Evolutionary conservation across 2,113 vertebrate genomes (phyloP), one percentile per base, ranked within the genome.

Genomic region (Phaethon lepturus): DNA sequence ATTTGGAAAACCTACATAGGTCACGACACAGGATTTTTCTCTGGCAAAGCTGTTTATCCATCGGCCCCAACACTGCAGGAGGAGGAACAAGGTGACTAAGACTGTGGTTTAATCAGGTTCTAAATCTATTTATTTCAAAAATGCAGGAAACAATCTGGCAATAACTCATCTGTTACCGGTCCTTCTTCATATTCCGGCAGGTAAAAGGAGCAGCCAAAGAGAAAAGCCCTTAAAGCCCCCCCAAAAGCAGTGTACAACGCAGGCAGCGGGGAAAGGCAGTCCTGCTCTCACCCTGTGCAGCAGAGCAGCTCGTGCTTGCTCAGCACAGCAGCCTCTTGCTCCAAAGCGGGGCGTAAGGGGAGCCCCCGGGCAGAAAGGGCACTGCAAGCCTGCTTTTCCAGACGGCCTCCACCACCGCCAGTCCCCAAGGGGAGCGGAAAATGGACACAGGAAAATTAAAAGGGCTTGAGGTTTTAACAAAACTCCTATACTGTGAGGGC

Each of bases 201-300:
- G 22, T 13, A 6, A 62, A 90, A 77, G 42, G 33, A 77, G 5
- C 35, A 82, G 35, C 15, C 7, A 3, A 67, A 80, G 7, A 52
- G 12, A 67, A 56, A 86, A 82, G 17, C 13, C 20, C 24, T 42
- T 20, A 29, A 58, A 17, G 10, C 1, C 10, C 17, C 22, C 19
- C 7, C 8, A 6, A 49, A 73, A 26, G 6, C 10, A 33, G 4
- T 0, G 1, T 17, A 50, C n/a, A 17, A 8, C 0, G 2, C 24
- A 28, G 20, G 19, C n/a, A n/a, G 35, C 0, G 28, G 20, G 12
- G 52, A 86, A 73, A 38, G 24, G 23, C 10, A 35, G 20, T 29
- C 35, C 24, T 15, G 15, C 17, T 42, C 20, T 50, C 38, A 24
- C 3, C 17, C 69, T 6, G 0, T 1, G 0, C 58, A 44, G 13